Percentiles rank a stretch among this genome's conserved stretches.
Evolutionary conservation across 1,140 invertebrate genomes (phyloP).

Genomic region (Cecropterus lyciades): DNA sequence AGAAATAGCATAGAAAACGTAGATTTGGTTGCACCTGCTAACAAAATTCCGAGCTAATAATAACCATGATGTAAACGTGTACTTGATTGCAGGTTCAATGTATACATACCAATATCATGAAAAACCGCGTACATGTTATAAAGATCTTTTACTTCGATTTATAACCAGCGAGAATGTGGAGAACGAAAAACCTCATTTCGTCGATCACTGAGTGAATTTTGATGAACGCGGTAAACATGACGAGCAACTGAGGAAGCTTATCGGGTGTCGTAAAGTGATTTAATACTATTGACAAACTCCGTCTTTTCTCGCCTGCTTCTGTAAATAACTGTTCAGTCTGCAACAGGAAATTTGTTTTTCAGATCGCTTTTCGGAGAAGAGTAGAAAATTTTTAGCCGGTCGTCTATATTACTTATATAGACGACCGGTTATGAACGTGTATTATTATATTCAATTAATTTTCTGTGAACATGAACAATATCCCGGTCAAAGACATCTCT

Average conservation of each 20-base stretch:
- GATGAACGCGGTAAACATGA: constrained; percentile 15
- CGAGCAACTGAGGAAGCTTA: constrained; percentile 9
- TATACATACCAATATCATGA: background rate
- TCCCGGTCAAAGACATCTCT: constrained; percentile 5
- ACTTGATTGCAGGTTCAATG: constrained; percentile 3
- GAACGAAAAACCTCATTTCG: constrained; percentile 1
- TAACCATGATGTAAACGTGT: background rate
- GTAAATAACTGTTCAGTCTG: constrained; percentile 6
- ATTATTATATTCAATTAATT: background rate
- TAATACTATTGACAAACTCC: constrained; percentile 12
- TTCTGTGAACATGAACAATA: background rate
- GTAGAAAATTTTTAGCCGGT: background rate
- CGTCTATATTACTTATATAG: too few species aligned
- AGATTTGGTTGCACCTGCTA: constrained; percentile 5
- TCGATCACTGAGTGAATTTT: constrained; percentile 21
- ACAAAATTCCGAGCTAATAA: constrained; percentile 5
- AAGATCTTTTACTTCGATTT: background rate
- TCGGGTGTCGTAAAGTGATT: constrained; percentile 17
- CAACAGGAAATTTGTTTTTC: constrained; percentile 18
- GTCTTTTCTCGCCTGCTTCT: background rate
- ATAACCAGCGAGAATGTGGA: background rate
- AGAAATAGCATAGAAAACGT: background rate
- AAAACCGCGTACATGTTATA: background rate
- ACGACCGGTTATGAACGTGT: too few species aligned
- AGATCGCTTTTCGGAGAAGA: background rate